These are phyloP conservation scores for Ceratotherium simum DNA, from an alignment of 2,113 vertebrate genomes.

Conservation along the genomic window DNA sequence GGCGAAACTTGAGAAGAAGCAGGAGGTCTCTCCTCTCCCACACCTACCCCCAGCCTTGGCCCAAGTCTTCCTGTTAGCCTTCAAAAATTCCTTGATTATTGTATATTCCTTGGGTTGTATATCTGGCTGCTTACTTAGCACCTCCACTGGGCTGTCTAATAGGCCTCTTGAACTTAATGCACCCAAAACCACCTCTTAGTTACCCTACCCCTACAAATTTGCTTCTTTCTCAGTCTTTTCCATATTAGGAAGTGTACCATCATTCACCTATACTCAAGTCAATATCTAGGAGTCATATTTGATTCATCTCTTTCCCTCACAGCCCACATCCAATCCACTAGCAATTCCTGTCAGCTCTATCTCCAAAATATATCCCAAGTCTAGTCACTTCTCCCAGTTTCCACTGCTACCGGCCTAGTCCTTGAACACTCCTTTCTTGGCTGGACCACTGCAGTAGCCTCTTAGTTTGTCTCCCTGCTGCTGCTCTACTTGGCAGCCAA, in stretches of 20 bases:
- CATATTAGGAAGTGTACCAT: not conserved
- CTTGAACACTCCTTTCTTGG: not conserved
- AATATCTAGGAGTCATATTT: not conserved
- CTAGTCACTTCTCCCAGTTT: not conserved
- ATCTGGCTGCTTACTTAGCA: not conserved
- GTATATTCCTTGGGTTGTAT: not conserved
- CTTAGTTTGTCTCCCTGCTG: not conserved
- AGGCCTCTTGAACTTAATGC: not conserved
- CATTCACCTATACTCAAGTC: not conserved
- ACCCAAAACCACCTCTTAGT: not conserved
- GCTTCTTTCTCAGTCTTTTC: not conserved
- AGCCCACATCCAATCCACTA: not conserved
- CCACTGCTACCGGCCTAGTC: rapidly evolving
- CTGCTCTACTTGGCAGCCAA: not conserved
- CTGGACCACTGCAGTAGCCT: not conserved
- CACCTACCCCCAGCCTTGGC: not conserved
- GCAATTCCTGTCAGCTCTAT: not conserved
- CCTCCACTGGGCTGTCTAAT: not conserved
- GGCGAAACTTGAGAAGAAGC: not conserved
- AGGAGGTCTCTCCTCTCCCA: not conserved
- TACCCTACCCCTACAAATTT: no score
- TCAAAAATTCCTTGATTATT: not conserved
- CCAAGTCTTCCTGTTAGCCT: not conserved
- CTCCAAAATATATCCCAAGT: not conserved
- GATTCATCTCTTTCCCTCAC: not conserved